Evolutionary conservation across 1,140 invertebrate species (phyloP).

Genomic region (Muscidifurax raptorellus): DNA sequence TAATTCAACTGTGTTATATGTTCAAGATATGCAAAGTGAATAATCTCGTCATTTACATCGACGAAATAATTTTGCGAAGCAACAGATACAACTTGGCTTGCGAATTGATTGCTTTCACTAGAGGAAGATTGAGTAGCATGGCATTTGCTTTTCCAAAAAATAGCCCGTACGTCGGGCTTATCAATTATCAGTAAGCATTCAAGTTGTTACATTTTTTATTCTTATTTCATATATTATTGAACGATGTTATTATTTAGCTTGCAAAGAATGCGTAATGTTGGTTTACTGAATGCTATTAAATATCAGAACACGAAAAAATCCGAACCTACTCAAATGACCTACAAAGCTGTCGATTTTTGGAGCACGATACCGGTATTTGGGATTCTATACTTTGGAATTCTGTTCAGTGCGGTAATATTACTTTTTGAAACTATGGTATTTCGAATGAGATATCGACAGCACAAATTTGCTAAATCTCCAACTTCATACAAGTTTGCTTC

Average conservation of each 20-base stretch:
- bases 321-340: neutral
- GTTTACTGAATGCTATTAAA: neutral
- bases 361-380: neutral
- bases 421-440: neutral
- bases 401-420: neutral
- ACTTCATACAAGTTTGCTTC: neutral
- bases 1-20: neutral
- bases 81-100: neutral
- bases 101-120: neutral
- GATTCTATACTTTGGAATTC: neutral
- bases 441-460: neutral
- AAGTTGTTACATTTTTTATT: neutral
- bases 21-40: neutral
- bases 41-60: neutral
- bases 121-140: neutral
- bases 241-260: neutral
- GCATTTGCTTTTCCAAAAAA: neutral
- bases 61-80: neutral
- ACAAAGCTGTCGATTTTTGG: neutral
- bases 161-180: neutral
- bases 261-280: neutral
- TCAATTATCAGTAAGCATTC: neutral
- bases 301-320: neutral
- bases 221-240: no score
- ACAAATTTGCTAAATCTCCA: neutral